Base-by-base conservation (phyloP, 2,888 invertebrate genomes). In the Caenorhabditis imperialis region DNA sequence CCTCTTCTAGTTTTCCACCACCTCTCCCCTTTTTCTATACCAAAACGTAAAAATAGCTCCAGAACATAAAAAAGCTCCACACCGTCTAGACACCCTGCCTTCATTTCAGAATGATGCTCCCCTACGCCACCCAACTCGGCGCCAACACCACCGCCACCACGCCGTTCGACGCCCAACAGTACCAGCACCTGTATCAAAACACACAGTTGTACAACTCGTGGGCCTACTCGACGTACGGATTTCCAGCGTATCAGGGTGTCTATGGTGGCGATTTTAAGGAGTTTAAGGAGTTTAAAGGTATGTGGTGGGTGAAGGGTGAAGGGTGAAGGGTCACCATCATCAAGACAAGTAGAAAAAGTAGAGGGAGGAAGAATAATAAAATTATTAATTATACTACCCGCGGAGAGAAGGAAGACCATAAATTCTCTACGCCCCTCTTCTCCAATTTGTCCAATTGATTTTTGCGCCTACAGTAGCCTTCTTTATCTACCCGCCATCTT, bases 301-400 rank as follows among this genome's bases (percentile, higher is more conserved):
- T n/a, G n/a, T n/a, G n/a, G n/a, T n/a, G n/a, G n/a, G n/a, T n/a
- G n/a, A n/a, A n/a, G n/a, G n/a, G n/a, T n/a, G n/a, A n/a, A n/a
- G n/a, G n/a, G n/a, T n/a, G n/a, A n/a, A n/a, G n/a, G n/a, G n/a
- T n/a, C n/a, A n/a, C n/a, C n/a, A n/a, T n/a, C n/a, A n/a, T n/a
- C n/a, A n/a, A n/a, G n/a, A n/a, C n/a, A n/a, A n/a, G n/a, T n/a
- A n/a, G n/a, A n/a, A n/a, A n/a, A n/a, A n/a, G n/a, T n/a, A n/a
- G n/a, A n/a, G n/a, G n/a, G n/a, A n/a, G n/a, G 33, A 53, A 57
- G 55, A 65, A 55, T 42, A 40, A 65, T 65, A 65, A 65, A 55
- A 65, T 65, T 65, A 65, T 65, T 65, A 65, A 65, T 65, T 65
- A 65, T 50, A 48, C 23, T 30, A 18, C n/a, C n/a, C 14, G 12